phyloP scores from a whole-genome alignment of 2,888 invertebrate genomes.

The Lasioglossum lativentre region DNA sequence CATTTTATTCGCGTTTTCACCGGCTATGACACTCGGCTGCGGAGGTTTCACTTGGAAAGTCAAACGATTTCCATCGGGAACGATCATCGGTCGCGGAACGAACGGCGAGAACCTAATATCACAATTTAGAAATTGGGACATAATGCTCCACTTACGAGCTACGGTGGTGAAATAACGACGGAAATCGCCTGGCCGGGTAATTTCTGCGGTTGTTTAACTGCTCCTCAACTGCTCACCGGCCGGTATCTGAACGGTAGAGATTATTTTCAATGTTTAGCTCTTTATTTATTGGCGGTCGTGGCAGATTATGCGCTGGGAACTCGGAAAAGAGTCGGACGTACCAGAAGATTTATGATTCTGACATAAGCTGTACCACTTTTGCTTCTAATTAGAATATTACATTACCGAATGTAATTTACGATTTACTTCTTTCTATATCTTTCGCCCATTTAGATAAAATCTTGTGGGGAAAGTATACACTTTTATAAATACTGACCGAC shows the following conservation, averaged over 20 bases:
- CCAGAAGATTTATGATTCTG: neutral
- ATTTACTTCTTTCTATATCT: no score
- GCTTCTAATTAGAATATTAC: neutral
- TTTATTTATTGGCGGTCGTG: neutral
- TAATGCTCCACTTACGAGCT: slow-evolving; percentile 4
- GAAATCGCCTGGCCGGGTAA: neutral
- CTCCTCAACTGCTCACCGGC: neutral
- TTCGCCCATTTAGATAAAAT: no score
- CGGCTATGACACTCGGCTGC: slow-evolving; percentile 52
- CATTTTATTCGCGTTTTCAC: slow-evolving; percentile 68
- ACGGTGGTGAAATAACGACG: slow-evolving; percentile 8
- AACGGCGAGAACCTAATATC: slow-evolving; percentile 43
- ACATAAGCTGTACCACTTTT: neutral
- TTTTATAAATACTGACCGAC: no score
- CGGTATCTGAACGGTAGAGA: neutral
- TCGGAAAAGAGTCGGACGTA: neutral
- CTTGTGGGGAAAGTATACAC: no score
- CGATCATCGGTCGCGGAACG: slow-evolving; percentile 57
- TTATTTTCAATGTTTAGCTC: slow-evolving; percentile 5
- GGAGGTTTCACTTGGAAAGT: slow-evolving; percentile 71
- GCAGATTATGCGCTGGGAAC: neutral
- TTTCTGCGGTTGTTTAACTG: slow-evolving; percentile 8
- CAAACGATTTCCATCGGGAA: slow-evolving; percentile 63
- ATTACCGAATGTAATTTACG: no score
- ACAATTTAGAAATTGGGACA: slow-evolving; percentile 62